Evolutionary conservation across 23 tunicate genomes (phyloP), one percentile per base, ranked within the genome.

Genomic region (Halocynthia aurantium): DNA sequence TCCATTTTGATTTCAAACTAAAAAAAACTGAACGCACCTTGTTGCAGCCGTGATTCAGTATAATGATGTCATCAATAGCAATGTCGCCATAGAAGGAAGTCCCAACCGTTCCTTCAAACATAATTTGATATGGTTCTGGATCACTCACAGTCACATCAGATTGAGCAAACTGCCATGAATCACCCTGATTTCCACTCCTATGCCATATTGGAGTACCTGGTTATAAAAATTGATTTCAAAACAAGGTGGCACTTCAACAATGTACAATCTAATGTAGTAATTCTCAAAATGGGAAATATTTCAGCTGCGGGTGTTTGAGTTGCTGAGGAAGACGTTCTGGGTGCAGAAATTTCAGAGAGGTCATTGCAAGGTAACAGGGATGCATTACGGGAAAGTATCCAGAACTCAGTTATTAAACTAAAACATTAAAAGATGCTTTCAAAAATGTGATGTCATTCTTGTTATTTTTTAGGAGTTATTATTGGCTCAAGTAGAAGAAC

Each of bases 171-270:
- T 70, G n/a, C 94, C 94, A 88, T 22, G 6, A 69, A 56, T 87
- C 54, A 15, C 93, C 93, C 52, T 87, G 93, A 73, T 87, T 82
- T 10, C 86, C 86, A 53, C 70, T 70, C 49, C 76, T 69, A 6
- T 76, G 73, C 93, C 93, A 87, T 52, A 87, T 12, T 9, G 93
- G 69, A 6, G 69, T 78, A 53, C 91, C 91, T 86, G 70, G 64
- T 60, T 15, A 2, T 60, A 60, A 15, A n/a, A 60, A 60, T 60
- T 60, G n/a, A 15, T 15, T 15, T 60, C 17, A 15, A 60, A 1
- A 60, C 64, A n/a, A 60, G n/a, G 44, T 31, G 44, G 4, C 4
- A 31, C 44, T 31, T 31, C 44, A 31, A 31, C 2, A 31, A 31
- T 31, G 44, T 31, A 31, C 44, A 31, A 31, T 31, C 2, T 31